Conservation (phyloP, 2,888 invertebrate species). For the Nephrotoma appendiculata region DNA sequence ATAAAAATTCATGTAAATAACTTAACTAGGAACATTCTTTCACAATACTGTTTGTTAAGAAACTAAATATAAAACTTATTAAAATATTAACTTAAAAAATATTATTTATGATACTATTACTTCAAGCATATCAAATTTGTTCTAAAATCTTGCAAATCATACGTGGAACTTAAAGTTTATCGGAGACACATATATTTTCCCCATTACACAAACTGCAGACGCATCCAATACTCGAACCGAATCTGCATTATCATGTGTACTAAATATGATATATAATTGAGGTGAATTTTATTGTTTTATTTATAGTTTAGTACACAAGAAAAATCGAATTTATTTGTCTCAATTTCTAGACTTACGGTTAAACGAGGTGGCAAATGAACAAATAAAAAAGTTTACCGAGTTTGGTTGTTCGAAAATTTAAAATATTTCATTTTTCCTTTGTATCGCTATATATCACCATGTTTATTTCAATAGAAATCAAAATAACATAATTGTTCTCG, state of each 20-base stretch:
- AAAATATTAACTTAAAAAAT: neutral
- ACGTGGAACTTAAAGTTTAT: neutral
- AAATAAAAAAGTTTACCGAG: too few species aligned
- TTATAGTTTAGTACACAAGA: neutral
- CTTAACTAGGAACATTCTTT: neutral
- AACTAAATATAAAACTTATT: neutral
- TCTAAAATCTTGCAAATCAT: neutral
- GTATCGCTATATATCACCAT: too few species aligned
- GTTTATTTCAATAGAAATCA: too few species aligned
- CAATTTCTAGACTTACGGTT: too few species aligned
- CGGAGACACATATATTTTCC: neutral
- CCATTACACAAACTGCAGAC: too few species aligned
- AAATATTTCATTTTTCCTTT: too few species aligned
- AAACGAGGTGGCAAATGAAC: too few species aligned
- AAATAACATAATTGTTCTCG: too few species aligned
- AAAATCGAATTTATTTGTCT: too few species aligned
- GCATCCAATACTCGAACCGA: neutral
- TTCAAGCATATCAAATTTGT: neutral
- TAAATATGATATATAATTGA: neutral
- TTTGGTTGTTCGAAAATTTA: too few species aligned
- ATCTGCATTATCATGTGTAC: neutral
- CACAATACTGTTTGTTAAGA: neutral
- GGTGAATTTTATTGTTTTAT: neutral
- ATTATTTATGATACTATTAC: neutral
- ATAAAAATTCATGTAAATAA: neutral